Conservation (phyloP, 2,113 vertebrate species). For the Hylia prasina region DNA sequence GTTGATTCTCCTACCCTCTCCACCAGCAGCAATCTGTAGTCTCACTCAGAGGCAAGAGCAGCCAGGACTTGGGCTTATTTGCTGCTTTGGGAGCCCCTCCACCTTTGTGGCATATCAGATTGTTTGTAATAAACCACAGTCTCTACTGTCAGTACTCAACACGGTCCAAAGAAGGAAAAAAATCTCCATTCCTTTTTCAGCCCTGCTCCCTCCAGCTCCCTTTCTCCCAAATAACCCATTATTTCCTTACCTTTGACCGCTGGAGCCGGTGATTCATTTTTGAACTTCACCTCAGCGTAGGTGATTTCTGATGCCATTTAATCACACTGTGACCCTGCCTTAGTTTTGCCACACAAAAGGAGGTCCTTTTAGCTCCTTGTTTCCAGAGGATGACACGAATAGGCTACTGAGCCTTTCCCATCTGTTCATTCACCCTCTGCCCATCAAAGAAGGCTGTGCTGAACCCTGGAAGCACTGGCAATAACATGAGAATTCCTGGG, state of each 20-base stretch:
- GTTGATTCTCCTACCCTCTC: neutral
- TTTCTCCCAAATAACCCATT: neutral
- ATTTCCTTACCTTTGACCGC: conserved; percentile 20
- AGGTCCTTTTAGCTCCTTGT: neutral
- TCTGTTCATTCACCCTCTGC: neutral
- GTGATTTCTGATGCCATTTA: conserved; percentile 59
- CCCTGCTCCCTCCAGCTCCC: neutral
- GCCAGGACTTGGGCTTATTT: neutral
- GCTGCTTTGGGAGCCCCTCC: neutral
- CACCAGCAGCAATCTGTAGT: neutral
- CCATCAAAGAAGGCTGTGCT: neutral
- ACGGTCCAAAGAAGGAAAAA: neutral
- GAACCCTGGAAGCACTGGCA: neutral
- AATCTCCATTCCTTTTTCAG: neutral
- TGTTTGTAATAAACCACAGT: neutral
- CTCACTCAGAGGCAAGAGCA: neutral
- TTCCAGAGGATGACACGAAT: neutral
- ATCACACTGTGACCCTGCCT: neutral
- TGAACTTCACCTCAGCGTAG: conserved; percentile 53
- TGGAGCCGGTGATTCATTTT: neutral
- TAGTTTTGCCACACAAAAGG: neutral
- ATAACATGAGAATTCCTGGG: neutral
- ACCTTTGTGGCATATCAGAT: neutral
- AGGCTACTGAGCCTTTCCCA: neutral
- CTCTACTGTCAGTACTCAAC: neutral